Evolutionary conservation across 2,113 vertebrate genomes (phyloP).

Genomic region (Axis porcinus): DNA sequence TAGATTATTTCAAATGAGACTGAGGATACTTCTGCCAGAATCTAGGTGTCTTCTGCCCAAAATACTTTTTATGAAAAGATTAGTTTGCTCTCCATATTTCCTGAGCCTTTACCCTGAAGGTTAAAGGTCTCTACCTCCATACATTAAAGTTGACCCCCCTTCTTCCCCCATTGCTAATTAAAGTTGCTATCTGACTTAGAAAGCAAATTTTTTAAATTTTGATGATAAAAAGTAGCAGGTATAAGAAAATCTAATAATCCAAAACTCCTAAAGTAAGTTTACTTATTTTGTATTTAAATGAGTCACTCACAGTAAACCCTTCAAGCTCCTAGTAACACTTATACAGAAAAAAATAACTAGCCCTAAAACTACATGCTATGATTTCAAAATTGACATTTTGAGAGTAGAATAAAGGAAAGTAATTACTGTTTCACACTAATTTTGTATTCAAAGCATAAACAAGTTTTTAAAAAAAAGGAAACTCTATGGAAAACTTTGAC

Average conservation of each 20-base stretch:
- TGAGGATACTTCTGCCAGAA: not conserved
- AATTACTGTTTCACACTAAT: constrained; percentile 41
- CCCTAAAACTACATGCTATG: not conserved
- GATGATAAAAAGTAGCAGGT: not conserved
- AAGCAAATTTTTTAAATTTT: not conserved
- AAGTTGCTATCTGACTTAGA: not conserved
- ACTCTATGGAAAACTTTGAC: constrained; percentile 39
- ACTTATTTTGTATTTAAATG: constrained; percentile 10
- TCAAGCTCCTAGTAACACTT: not conserved
- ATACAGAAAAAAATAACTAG: constrained; percentile 37
- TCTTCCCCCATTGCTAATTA: not conserved
- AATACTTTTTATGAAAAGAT: not conserved
- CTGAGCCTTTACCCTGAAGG: not conserved
- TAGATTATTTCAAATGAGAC: not conserved
- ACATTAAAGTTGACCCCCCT: not conserved
- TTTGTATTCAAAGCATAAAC: constrained; percentile 38
- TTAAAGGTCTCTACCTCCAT: not conserved
- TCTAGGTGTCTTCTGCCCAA: too few relatives aligned
- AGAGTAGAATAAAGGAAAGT: constrained; percentile 43
- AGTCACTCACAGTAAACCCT: not conserved
- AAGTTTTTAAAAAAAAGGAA: constrained; percentile 45
- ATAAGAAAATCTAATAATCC: not conserved
- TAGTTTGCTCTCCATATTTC: not conserved
- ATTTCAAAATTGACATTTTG: not conserved
- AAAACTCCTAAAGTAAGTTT: not conserved